These are phyloP conservation scores for Galeopterus variegatus DNA, from an alignment of 2,113 vertebrate genomes.

Conservation along the genomic window DNA sequence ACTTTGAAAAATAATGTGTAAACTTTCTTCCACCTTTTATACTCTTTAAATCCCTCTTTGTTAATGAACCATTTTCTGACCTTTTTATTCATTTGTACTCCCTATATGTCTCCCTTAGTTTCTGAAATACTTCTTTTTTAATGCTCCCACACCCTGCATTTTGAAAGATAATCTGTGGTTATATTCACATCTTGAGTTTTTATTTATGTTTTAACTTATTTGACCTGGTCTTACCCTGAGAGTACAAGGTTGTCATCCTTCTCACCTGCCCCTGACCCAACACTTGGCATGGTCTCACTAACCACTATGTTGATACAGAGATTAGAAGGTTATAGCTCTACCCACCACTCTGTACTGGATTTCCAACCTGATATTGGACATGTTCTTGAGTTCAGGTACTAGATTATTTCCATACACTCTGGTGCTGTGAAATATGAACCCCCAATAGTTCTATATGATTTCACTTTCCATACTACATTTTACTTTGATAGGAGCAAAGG, in stretches of 20 bases:
- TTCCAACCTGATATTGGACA: not conserved
- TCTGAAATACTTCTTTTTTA: not conserved
- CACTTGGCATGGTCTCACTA: not conserved
- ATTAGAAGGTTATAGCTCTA: not conserved
- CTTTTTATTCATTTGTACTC: not conserved
- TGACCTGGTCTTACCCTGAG: not conserved
- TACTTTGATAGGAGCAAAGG: not conserved
- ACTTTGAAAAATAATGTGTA: constrained; percentile 20
- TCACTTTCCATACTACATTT: not conserved
- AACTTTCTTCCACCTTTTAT: not conserved
- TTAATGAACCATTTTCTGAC: not conserved
- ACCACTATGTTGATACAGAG: not conserved
- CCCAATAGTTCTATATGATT: not conserved
- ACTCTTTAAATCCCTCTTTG: not conserved
- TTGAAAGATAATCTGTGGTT: not conserved
- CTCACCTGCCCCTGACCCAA: not conserved
- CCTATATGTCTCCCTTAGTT: not conserved
- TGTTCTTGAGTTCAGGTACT: not conserved
- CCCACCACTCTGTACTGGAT: not conserved
- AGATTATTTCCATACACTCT: not conserved
- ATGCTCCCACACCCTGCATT: not conserved
- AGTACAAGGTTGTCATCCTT: not conserved
- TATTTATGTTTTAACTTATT: constrained; percentile 30
- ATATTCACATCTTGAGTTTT: not conserved
- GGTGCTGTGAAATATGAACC: not conserved